Evolutionary conservation across 2,113 vertebrate species (phyloP), one percentile per base, ranked within the genome.

Genomic region (Halichoeres trimaculatus): DNA sequence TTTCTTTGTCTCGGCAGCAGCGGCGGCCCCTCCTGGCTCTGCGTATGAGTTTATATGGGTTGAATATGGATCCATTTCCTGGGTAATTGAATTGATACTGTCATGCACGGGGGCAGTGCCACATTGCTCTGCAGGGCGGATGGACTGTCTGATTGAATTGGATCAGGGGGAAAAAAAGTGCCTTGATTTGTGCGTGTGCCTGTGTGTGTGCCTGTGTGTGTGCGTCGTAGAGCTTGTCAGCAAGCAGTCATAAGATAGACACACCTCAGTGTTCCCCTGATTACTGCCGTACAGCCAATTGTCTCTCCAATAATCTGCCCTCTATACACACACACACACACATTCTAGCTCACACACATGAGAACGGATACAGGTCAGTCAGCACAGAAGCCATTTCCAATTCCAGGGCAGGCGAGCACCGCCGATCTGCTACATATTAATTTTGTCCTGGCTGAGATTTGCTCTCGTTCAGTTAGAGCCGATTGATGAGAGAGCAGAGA

Each of bases 401-500:
- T 95, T 96, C 95, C 89, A 84, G 82, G 80, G 90, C 86, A 66
- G 81, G 78, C 86, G 86, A 90, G 77, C 91, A 92, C 93, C 93
- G 93, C 95, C 97, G 95, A 97, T 96, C 96, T 96, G 95, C 95
- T 96, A 95, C 96, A 96, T 97, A 95, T 96, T 98, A 96, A 99
- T 99, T 96, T 98, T 96, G 96, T 96, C 94, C 93, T 93, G 90
- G 95, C 87, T 85, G 95, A 95, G 94, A 95, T 94, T 94, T 96
- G 94, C 95, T 92, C 90, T 96, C 93, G 96, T 96, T 98, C 96
- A 95, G 96, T 99, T 99, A 98, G 95, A 90, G 91, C 85, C 96
- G 98, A 99, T 99, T 99, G 98, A 99, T 99, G 98, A 98, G 95
- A 96, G 96, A 94, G 94, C 95, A 95, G 94, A 97, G 93, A 95